Base-by-base conservation (phyloP, 2,888 invertebrate species). In the Ennomos fuscantarius region DNA sequence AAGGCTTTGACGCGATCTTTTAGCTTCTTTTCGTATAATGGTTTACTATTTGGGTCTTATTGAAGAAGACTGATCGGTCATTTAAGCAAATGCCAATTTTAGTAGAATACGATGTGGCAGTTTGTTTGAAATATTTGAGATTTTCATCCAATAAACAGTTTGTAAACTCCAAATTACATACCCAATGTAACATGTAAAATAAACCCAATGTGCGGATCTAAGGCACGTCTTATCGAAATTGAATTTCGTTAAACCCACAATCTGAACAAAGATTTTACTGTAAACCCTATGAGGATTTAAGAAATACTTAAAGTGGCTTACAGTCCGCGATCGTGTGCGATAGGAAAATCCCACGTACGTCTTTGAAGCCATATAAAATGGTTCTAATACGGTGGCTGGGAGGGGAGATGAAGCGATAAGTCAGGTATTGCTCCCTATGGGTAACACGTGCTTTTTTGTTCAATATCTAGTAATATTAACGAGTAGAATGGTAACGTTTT, bases 231-330 rank as follows among this genome's bases (percentile, higher is more conserved):
- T 76, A 40, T 77, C 73, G 74, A 86, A 87, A 88, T 87, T 86
- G 86, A 87, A 87, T 86, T 86, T 82, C 82, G 85, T 82, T 85
- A 84, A 82, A 86, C 24, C 24, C 6, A 79, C 84, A 81, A 87
- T 84, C 75, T 82, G 73, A 78, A 79, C 79, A 79, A 76, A 81
- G 86, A 87, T 86, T 81, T 74, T 74, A 69, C 74, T 74, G 73
- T 68, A 81, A 79, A 76, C 81, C 75, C 79, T 65, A 68, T 76
- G 82, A 70, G 85, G 83, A 79, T 86, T 86, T 81, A 74, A 70
- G 76, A 72, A 82, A 82, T 80, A 80, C 84, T 83, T 85, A 84
- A 84, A 84, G 82, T 82, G 82, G 86, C 86, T 87, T 86, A 84
- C 76, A 70, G 79, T 75, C 76, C 73, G 74, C 81, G 84, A 87